Evolutionary conservation across 2,888 invertebrate species (phyloP), one percentile per base, ranked within the genome.

Genomic region (Arge pagana): DNA sequence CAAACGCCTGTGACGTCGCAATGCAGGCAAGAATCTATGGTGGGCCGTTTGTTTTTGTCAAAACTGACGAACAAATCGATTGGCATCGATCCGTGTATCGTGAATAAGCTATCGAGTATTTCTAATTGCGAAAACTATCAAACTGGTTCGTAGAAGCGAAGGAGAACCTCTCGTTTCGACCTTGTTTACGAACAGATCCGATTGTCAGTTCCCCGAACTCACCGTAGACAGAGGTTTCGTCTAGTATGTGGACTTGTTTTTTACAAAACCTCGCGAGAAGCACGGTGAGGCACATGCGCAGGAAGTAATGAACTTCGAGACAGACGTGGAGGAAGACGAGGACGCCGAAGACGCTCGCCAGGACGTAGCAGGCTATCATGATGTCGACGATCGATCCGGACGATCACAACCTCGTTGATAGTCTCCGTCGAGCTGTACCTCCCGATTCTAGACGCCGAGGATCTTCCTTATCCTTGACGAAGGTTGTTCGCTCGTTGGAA

Each of bases 301-400:
- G 70, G 68, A 90, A 85, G 73, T 91, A 90, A 73, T 89, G 87
- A 35, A 90, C 76, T 75, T 91, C 90, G 64, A 86, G 80, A 50
- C 84, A 70, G 42, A 82, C 77, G 67, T 88, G 85, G 5, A 87
- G 70, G 23, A 85, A 61, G 53, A 86, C 70, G n/a, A 78, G 50
- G 39, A 68, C 68, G n/a, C 74, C 72, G 36, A 78, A 64, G 48
- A 71, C 63, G 10, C 73, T 77, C 48, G 70, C 73, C 50, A 78
- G 58, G 48, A 77, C 63, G 70, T 78, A 78, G 56, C 78, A 78
- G 23, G 67, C 63, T 52, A 67, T 59, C 70, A 72, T 69, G 37
- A 39, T 59, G 48, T n/a, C 37, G 33, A 28, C 18, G 2, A 4
- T 41, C n/a, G n/a, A n/a, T n/a, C n/a, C n/a, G n/a, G n/a, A n/a